Percentiles rank a stretch among this genome's conserved stretches.
These are phyloP conservation scores for Loris lydekkerianus DNA, from an alignment of 2,797 vertebrate genomes.

Conservation along the genomic window DNA sequence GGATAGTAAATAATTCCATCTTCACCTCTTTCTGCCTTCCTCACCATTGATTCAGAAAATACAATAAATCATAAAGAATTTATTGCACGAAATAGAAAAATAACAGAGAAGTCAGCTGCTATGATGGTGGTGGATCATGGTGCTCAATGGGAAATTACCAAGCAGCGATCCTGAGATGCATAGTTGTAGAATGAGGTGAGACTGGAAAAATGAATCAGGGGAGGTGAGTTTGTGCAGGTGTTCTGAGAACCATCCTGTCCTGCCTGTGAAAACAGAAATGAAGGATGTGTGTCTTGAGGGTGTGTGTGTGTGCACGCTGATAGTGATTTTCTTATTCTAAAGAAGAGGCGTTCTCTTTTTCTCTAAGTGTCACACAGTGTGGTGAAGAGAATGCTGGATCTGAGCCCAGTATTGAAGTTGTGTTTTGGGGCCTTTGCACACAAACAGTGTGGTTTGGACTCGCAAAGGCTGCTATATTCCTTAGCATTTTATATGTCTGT, in stretches of 20 bases:
- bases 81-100: neutral
- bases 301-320: neutral
- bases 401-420: neutral
- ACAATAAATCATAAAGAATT: neutral
- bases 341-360: neutral
- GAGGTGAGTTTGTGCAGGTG: neutral
- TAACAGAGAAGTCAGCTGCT: neutral
- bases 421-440: neutral
- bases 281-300: neutral
- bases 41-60: neutral
- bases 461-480: neutral
- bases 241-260: neutral
- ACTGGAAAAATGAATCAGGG: neutral
- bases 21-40: neutral
- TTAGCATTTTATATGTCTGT: neutral
- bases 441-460: neutral
- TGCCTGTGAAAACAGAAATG: neutral
- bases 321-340: neutral
- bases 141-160: neutral
- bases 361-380: neutral
- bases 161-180: neutral
- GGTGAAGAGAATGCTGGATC: neutral
- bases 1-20: neutral
- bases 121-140: neutral
- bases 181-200: neutral